A percentile compares a stretch with the other conserved stretches of the same genome.
Evolutionary conservation across 2,888 invertebrate genomes (phyloP).

Genomic region (Argyresthia albistria): DNA sequence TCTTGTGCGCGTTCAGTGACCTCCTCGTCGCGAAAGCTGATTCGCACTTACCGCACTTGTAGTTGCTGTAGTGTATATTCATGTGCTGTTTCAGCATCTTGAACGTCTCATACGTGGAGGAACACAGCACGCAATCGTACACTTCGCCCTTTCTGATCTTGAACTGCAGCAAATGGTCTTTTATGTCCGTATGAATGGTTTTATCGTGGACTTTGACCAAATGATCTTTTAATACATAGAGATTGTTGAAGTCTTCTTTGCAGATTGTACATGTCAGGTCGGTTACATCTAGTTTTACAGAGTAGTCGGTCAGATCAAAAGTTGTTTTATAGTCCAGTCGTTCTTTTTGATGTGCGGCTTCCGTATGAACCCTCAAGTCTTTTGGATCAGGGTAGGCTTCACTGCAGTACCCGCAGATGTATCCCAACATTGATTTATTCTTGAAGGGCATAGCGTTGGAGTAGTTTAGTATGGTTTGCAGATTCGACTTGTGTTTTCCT

Average conservation of each 20-base stretch:
- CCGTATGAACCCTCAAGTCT: constrained; percentile 29
- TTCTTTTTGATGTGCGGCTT: constrained; percentile 27
- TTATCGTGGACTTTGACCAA: constrained; percentile 33
- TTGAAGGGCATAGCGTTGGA: constrained; percentile 49
- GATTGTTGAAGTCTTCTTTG: constrained; percentile 22
- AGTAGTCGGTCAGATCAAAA: constrained; percentile 36
- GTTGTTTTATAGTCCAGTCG: constrained; percentile 29
- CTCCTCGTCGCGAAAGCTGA: constrained; percentile 42
- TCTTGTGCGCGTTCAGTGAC: constrained; percentile 36
- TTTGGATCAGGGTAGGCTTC: constrained; percentile 36
- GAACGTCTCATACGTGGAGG: constrained; percentile 49
- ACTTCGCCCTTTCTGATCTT: constrained; percentile 46
- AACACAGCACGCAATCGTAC: constrained; percentile 45
- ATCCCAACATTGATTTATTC: constrained; percentile 41
- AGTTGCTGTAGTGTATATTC: constrained; percentile 52
- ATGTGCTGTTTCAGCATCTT: constrained; percentile 60
- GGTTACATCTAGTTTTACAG: constrained; percentile 36
- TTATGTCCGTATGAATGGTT: constrained; percentile 35
- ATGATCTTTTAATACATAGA: constrained; percentile 32
- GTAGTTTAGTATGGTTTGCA: constrained; percentile 35
- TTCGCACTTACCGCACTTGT: constrained; percentile 38
- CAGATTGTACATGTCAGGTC: constrained; percentile 36
- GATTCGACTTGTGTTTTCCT: constrained; percentile 40
- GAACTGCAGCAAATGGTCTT: constrained; percentile 49
- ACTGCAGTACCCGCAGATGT: constrained; percentile 44